Percentiles rank a stretch among this genome's conserved stretches.
phyloP scores from a whole-genome alignment of 2,888 invertebrate species.

The Mellilla xanthometata region DNA sequence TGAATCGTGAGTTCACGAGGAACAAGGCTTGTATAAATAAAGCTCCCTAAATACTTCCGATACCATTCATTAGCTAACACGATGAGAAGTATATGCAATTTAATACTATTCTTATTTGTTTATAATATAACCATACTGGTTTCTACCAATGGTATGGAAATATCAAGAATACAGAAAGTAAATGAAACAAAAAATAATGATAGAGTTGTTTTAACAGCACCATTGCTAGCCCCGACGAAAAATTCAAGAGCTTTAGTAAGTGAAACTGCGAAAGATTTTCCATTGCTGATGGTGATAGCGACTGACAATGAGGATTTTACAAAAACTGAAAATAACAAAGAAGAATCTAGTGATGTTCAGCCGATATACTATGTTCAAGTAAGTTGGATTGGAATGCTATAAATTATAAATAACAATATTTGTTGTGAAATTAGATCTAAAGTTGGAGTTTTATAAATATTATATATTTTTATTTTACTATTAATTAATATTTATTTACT shows the following conservation, averaged over 20 bases:
- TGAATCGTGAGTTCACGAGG: conserved; percentile 56
- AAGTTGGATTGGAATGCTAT: too few species aligned
- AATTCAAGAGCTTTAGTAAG: conserved; percentile 40
- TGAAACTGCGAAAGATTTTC: conserved; percentile 68
- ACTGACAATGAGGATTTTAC: conserved; percentile 23
- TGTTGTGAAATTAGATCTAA: too few species aligned
- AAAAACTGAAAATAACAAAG: background rate
- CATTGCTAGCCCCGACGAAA: conserved; percentile 55
- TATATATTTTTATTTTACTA: too few species aligned
- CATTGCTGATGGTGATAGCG: conserved; percentile 55
- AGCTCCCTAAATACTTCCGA: conserved; percentile 45
- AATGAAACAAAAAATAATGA: background rate
- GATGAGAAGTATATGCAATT: conserved; percentile 41
- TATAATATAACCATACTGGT: background rate
- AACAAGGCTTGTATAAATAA: conserved; percentile 63
- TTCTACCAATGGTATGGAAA: conserved; percentile 4
- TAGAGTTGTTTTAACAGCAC: conserved; percentile 31
- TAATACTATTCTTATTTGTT: background rate
- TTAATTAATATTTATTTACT: too few species aligned
- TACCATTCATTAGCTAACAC: conserved; percentile 48
- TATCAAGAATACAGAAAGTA: background rate
- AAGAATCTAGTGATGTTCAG: conserved; percentile 24
- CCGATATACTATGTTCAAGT: conserved; percentile 64
- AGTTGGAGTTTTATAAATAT: too few species aligned
- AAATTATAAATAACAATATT: too few species aligned